Base-by-base conservation (phyloP, 2,888 invertebrate species). In the Cryptops parisi region DNA sequence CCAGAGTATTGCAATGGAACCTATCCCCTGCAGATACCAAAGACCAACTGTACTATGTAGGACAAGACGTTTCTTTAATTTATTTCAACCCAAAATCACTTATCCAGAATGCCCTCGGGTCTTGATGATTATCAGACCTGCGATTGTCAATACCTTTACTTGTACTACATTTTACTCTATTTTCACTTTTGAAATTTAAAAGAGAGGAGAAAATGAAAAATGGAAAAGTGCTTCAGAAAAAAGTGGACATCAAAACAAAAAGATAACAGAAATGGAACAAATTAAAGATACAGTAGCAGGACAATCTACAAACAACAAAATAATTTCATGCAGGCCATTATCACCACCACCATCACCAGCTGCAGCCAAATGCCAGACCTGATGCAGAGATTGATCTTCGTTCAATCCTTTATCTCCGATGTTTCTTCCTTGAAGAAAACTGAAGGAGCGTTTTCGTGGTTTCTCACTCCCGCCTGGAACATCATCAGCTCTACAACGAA, bases 391-490 rank as follows among this genome's bases (percentile, higher is more conserved):
- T 21, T 12, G 33, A 38, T 48, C 38, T 33, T 27, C 38, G 23
- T 33, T 9, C 15, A 33, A 33, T 33, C 33, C 48, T 55, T 67
- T 65, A 54, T 66, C 65, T 57, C 68, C n/a, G n/a, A n/a, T n/a
- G n/a, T n/a, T 69, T 47, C 65, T 64, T 17, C 68, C 62, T 3
- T 68, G 61, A 25, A 68, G 61, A 57, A 69, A 68, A 59, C 68
- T 68, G 62, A 68, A 68, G 53, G 66, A 64, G 33, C 64, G 62
- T 55, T 64, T 61, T 61, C 65, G 62, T n/a, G 60, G 55, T 54
- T 57, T 58, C n/a, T 60, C 61, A 17, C 57, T 33, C 59, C 63
- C 48, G 9, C 48, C 48, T 17, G 27, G 48, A 21, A 48, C 27
- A 48, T 23, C 23, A 22, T 4, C 23, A 48, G 38, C 9, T 33